Base-by-base conservation (phyloP, 2,113 vertebrate species). In the Pachyramphus minor region DNA sequence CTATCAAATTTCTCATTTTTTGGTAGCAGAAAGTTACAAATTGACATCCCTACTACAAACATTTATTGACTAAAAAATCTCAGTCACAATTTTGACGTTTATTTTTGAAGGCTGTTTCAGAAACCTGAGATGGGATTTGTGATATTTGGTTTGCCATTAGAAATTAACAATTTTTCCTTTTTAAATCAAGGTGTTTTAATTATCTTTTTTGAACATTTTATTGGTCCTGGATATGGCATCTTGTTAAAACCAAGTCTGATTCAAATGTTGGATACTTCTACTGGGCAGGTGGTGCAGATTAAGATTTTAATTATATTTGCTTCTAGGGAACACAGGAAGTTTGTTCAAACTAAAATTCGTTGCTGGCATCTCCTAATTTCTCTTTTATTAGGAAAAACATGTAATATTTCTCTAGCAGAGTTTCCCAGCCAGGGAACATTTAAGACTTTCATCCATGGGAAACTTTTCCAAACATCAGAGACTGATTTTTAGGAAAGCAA, bases 401-500 rank as follows among this genome's bases (percentile, higher is more conserved):
- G 22, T 13, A 33, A 5, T 69, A 5, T 58, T 84, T 35, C 45
- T 64, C 12, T 18, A n/a, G 41, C 30, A 67, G 49, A 76, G 14
- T 20, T 52, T 64, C 16, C 6, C 11, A 74, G 53, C 39, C 4
- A 58, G 30, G 23, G 27, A 52, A 72, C 31, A 16, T 41, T 35
- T 28, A 24, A 14, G 52, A 35, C 4, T n/a, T 1, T 3, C 58
- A 28, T 16, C 37, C 35, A n/a, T 0, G 2, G 18, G 12, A 63
- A 63, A 33, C 9, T 35, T 77, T 64, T 69, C 49, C 21, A 35
- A 73, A 31, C 21, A 52, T 27, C 72, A 22, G 11, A 67, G 37
- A 44, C 1, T 1, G 0, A 45, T 14, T 69, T 72, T 72, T 72
- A 19, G 23, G 2, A 1, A 72, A 63, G 3, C 19, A 24, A 27